phyloP scores from a whole-genome alignment of 2,113 vertebrate species.

The Chauna torquata region DNA sequence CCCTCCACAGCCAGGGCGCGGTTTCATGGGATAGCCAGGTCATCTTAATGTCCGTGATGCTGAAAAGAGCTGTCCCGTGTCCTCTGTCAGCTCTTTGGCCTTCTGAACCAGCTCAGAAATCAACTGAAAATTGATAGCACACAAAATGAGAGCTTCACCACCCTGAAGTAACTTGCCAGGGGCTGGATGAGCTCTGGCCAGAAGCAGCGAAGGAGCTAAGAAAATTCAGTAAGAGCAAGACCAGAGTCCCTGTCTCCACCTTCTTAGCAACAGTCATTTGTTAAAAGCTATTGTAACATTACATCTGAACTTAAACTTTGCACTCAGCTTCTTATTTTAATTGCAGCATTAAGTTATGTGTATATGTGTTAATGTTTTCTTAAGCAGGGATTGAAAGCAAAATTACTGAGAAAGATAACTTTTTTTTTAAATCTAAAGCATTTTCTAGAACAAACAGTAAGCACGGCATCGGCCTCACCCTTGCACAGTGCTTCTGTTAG shows the following conservation, averaged over 20 bases:
- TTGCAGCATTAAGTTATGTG: background rate
- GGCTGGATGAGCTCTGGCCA: background rate
- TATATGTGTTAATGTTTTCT: accelerated
- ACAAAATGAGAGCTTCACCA: accelerated
- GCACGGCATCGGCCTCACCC: accelerated
- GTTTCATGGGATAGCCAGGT: no score
- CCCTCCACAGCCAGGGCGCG: accelerated
- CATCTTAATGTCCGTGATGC: accelerated
- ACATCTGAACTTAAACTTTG: background rate
- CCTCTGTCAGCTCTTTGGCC: background rate
- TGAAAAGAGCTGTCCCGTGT: accelerated
- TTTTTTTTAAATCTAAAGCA: background rate
- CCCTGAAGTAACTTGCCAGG: background rate
- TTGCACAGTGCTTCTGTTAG: accelerated
- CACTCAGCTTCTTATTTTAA: no score
- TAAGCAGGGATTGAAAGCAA: background rate
- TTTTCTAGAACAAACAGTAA: background rate
- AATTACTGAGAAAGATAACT: background rate
- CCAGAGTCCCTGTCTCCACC: accelerated
- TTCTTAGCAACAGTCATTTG: background rate
- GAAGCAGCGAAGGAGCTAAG: background rate
- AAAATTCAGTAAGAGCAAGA: background rate
- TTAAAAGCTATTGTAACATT: background rate
- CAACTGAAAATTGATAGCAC: background rate
- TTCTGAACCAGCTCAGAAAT: background rate